These are phyloP conservation scores for Salmo trutta DNA, from an alignment of 2,797 vertebrate species.

Conservation along the genomic window DNA sequence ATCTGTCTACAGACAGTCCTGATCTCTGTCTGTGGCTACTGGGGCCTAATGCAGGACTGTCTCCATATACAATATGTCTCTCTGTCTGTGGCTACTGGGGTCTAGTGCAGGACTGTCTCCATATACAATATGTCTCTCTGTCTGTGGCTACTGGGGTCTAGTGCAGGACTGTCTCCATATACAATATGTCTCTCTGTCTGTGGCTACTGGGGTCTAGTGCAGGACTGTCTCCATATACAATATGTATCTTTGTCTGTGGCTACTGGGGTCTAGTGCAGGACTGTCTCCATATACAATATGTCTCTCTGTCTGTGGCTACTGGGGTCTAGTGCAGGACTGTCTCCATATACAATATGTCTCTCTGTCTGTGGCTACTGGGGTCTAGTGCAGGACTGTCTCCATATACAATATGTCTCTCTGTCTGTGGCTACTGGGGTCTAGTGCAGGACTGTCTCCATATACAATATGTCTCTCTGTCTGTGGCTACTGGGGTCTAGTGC, in stretches of 20 bases:
- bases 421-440: not conserved
- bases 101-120: not conserved
- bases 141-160: not conserved
- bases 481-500: not conserved
- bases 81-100: not conserved
- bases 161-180: not conserved
- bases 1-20: constrained; percentile 47
- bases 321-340: not conserved
- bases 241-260: not conserved
- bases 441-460: not conserved
- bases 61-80: not conserved
- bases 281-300: not conserved
- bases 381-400: not conserved
- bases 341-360: not conserved
- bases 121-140: not conserved
- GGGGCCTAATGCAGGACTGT: not conserved
- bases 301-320: not conserved
- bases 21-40: not conserved
- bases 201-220: not conserved
- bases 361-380: not conserved
- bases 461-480: not conserved
- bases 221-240: no score
- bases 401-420: not conserved
- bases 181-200: not conserved
- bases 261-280: not conserved